Evolutionary conservation across 2,888 invertebrate species (phyloP).

Genomic region (Drosophila greeni): DNA sequence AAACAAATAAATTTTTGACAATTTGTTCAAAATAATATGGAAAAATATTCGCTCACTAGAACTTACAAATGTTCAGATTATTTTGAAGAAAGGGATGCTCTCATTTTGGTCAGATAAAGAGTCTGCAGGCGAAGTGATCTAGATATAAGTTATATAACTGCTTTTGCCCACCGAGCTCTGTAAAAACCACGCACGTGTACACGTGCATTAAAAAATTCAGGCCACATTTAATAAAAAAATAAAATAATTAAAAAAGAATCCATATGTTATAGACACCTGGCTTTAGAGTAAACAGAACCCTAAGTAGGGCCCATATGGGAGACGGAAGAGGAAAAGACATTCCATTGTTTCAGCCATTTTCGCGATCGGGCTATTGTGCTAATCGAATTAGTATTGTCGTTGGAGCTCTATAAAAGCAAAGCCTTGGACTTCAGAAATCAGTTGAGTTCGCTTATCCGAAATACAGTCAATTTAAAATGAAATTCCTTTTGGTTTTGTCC

Average conservation of each 20-base stretch:
- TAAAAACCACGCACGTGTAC: not conserved
- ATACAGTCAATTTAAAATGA: slow-evolving; percentile 23
- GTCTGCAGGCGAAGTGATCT: not conserved
- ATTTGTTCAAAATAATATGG: slow-evolving; percentile 1
- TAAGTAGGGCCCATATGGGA: not conserved
- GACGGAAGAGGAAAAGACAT: not conserved
- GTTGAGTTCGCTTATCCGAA: slow-evolving; percentile 12
- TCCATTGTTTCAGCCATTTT: not conserved
- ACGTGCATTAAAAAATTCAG: not conserved
- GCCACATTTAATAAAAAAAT: not conserved
- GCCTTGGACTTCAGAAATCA: not conserved
- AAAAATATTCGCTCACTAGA: not conserved
- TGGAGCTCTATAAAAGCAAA: slow-evolving; percentile 12
- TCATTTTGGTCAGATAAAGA: too few relatives aligned
- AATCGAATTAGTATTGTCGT: not conserved
- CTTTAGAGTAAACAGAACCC: not conserved
- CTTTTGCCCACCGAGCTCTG: not conserved
- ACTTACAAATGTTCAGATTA: not conserved
- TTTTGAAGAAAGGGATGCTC: not conserved
- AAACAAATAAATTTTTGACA: not conserved
- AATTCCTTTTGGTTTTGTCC: slow-evolving; percentile 39
- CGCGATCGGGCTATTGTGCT: not conserved
- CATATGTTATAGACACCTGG: not conserved
- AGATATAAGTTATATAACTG: not conserved
- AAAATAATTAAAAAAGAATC: not conserved